Base-by-base conservation (phyloP, 2,888 invertebrate genomes). In the Petrolisthes manimaculis region DNA sequence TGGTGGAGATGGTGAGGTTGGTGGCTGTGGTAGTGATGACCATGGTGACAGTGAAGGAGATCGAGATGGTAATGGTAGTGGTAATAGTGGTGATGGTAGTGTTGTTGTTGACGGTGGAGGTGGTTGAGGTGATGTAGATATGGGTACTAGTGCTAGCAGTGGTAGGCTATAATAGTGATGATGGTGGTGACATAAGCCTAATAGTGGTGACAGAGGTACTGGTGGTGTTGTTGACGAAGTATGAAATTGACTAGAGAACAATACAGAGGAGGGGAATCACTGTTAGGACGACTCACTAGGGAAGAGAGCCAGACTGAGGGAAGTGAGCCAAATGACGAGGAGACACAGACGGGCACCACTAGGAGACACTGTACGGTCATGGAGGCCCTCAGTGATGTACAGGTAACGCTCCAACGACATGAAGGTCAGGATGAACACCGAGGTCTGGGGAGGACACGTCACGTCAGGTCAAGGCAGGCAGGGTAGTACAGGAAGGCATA, bases 371-470 rank as follows among this genome's bases (percentile, higher is more conserved):
- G 94, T 94, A 92, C 94, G 94, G 12, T 94, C 93, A 56, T 94
- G 94, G 91, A 95, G 78, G 4, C 89, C 21, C 82, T 88, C 69
- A n/a, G 84, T 86, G 91, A 95, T 95, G 86, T 95, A 92, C 90
- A 95, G 92, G 92, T 95, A 96, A 91, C 96, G 93, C 91, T 96
- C 96, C 91, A 96, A 92, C 1, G 96, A 95, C 94, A 96, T 95
- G 92, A 95, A 95, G 1, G 95, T 94, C 90, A 96, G 92, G 88
- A 96, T 95, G 71, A 96, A 92, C 92, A 96, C 94, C 8, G 96
- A 95, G 2, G 95, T 94, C 94, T 94, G 91, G 37, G 37, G 37
- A 37, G 37, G 37, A 37, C 37, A 37, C 37, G 37, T 37, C 37
- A 37, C 37, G 37, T 37, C 37, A 37, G 79, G 37, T 4, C 21